Evolutionary conservation across 2,113 vertebrate genomes (phyloP).

Genomic region (Anas platyrhynchos): DNA sequence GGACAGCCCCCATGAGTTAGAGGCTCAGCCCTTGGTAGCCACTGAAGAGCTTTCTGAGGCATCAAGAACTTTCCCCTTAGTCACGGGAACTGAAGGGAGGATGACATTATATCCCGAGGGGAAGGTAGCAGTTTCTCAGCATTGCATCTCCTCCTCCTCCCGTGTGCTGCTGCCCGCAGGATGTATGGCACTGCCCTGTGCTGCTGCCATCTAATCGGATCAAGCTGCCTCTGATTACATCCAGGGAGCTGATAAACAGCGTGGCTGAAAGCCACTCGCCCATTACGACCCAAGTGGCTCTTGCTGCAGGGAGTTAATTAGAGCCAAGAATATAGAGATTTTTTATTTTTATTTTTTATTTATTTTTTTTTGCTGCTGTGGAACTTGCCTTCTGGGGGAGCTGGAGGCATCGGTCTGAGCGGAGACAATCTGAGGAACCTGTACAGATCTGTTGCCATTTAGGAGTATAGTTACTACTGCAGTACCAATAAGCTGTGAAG

Average conservation of each 20-base stretch:
- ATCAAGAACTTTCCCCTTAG: not conserved
- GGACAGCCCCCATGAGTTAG: not conserved
- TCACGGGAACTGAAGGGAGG: not conserved
- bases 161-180: not conserved
- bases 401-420: not conserved
- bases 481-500: not conserved
- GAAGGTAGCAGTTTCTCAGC: not conserved
- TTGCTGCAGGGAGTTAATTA: slow-evolving; percentile 55
- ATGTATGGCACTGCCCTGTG: not conserved
- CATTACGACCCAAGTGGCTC: not conserved
- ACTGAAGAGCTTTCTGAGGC: not conserved
- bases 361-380: not conserved
- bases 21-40: not conserved
- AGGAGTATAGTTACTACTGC: not conserved
- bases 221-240: slow-evolving; percentile 25
- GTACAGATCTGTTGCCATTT: not conserved
- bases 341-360: not conserved
- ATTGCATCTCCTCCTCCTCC: not conserved
- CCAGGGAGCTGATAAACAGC: slow-evolving; percentile 46
- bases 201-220: slow-evolving; percentile 26
- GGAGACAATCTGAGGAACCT: not conserved
- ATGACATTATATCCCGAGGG: not conserved
- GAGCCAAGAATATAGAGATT: not conserved
- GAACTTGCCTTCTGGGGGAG: not conserved
- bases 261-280: not conserved